A percentile compares a stretch with the other conserved stretches of the same genome.
These are phyloP conservation scores for Pluvianellus socialis DNA, from an alignment of 2,113 vertebrate species.

Conservation along the genomic window DNA sequence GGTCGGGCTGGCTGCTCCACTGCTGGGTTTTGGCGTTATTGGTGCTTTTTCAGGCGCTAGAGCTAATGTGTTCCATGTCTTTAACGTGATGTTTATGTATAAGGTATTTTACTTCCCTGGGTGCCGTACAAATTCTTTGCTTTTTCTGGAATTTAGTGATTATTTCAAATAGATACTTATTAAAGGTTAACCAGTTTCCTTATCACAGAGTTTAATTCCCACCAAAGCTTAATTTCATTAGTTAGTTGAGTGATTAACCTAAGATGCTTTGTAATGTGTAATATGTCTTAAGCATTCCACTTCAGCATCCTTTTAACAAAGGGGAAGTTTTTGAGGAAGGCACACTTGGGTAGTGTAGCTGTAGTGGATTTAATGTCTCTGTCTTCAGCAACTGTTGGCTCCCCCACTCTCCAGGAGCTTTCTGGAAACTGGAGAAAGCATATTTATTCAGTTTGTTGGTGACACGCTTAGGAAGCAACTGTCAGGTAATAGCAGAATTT, in stretches of 20 bases:
- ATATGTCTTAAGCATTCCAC: not conserved
- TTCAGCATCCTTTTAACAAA: not conserved
- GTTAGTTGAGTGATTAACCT: not conserved
- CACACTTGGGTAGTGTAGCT: not conserved
- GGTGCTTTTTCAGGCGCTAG: not conserved
- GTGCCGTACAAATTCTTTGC: fast-evolving
- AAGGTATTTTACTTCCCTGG: not conserved
- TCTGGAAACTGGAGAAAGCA: not conserved
- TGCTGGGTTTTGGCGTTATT: fast-evolving
- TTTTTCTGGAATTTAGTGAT: not conserved
- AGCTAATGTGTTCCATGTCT: fast-evolving
- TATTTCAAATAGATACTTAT: fast-evolving
- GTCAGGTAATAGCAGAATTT: not conserved
- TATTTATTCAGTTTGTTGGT: not conserved
- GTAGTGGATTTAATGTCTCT: not conserved
- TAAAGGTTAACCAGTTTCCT: fast-evolving
- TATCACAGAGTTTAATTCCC: not conserved
- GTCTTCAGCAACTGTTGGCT: not conserved
- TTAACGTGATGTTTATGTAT: fast-evolving
- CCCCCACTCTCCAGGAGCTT: not conserved
- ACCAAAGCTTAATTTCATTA: not conserved
- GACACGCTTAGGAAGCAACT: not conserved
- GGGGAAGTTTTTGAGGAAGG: not conserved
- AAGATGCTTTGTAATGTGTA: not conserved
- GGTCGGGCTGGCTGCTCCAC: not conserved